Percentiles rank a stretch among this genome's conserved stretches.
Conservation (phyloP, 2,888 invertebrate species). For the Lapara coniferarum region DNA sequence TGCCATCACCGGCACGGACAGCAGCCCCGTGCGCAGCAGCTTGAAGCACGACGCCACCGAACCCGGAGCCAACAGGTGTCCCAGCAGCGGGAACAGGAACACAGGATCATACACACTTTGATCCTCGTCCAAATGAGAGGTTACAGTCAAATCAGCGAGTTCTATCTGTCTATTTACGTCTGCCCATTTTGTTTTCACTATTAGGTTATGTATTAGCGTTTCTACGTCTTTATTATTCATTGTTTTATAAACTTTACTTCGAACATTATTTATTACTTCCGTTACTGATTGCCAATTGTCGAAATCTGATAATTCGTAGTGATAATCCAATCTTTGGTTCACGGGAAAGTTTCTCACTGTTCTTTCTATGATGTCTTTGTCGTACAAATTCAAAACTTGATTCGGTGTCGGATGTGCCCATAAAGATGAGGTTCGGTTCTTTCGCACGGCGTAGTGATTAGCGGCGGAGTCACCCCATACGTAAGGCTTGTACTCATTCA, state of each 20-base stretch:
- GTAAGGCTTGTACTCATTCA: constrained; percentile 89
- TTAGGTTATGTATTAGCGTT: constrained; percentile 48
- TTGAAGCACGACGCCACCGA: constrained; percentile 88
- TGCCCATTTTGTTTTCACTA: constrained; percentile 52
- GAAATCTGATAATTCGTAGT: constrained; percentile 59
- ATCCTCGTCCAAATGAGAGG: constrained; percentile 54
- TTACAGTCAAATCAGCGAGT: constrained; percentile 48
- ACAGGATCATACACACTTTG: constrained; percentile 90
- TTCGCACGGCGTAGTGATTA: constrained; percentile 88
- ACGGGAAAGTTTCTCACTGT: constrained; percentile 90
- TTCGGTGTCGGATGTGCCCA: constrained; percentile 89
- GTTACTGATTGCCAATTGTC: constrained; percentile 34
- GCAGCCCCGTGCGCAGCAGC: constrained; percentile 87
- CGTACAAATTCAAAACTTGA: constrained; percentile 89
- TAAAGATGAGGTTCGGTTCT: constrained; percentile 79
- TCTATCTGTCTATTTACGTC: constrained; percentile 43
- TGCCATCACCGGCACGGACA: constrained; percentile 88
- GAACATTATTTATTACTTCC: constrained; percentile 43
- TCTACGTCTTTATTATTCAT: constrained; percentile 51
- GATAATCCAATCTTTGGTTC: constrained; percentile 80
- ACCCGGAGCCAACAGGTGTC: constrained; percentile 89
- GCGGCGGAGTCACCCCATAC: constrained; percentile 93
- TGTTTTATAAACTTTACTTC: constrained; percentile 53
- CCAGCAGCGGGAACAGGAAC: constrained; percentile 91
- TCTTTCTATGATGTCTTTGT: constrained; percentile 84